These are phyloP conservation scores for Mormyrus proboscirostris DNA, from an alignment of 2,797 vertebrate species.

Conservation along the genomic window DNA sequence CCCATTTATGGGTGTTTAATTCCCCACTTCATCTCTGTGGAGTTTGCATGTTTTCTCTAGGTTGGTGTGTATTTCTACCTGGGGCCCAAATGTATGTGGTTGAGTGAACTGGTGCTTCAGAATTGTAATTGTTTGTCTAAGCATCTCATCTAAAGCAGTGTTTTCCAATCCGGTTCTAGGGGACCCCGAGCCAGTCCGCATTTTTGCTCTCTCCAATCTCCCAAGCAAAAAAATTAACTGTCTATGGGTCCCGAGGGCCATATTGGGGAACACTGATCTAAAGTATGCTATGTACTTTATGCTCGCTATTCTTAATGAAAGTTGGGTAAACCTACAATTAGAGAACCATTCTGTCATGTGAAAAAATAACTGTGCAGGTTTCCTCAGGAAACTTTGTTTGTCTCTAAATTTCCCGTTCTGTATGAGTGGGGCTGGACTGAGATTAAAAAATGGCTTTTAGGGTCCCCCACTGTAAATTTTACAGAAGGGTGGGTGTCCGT, in stretches of 20 bases:
- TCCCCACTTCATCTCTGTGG: not conserved
- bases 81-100: not conserved
- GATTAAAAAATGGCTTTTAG: not conserved
- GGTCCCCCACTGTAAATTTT: not conserved
- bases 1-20: not conserved
- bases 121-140: not conserved
- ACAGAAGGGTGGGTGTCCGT: not conserved
- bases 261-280: not conserved
- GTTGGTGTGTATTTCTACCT: not conserved
- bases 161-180: not conserved
- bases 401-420: not conserved
- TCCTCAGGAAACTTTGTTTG: not conserved
- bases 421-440: not conserved
- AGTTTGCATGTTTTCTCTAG: not conserved
- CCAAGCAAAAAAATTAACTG: not conserved
- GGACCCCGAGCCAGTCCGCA: not conserved
- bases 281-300: not conserved
- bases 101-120: not conserved
- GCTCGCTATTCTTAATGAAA: not conserved
- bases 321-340: not conserved
- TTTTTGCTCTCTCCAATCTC: not conserved
- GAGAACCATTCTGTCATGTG: not conserved
- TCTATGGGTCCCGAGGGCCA: not conserved
- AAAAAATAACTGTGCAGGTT: not conserved
- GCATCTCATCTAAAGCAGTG: not conserved